Evolutionary conservation across 2,113 vertebrate species (phyloP), one percentile per base, ranked within the genome.

Genomic region (Oncorhynchus keta): DNA sequence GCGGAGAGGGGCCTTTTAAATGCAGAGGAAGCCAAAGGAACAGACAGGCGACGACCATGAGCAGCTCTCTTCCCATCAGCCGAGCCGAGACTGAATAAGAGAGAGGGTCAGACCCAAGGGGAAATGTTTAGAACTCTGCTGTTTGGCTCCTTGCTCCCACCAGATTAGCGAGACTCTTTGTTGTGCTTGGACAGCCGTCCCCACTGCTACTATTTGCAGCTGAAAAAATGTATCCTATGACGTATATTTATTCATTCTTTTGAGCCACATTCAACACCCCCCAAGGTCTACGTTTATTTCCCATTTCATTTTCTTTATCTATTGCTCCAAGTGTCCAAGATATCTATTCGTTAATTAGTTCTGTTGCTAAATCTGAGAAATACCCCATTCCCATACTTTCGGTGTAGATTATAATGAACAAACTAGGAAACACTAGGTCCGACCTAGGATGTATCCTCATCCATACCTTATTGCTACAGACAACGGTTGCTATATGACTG

Each of bases 41-140:
- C 26, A 28, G 16, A 73, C 51, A 12, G 9, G 14, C 48, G 51
- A 20, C 9, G 73, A 88, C 90, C 49, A 51, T 76, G 26, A 49
- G 72, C 45, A 49, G 71, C 51, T 4, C 68, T 71, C 84, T 84
- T 87, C 80, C 83, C 81, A 83, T 78, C 75, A 73, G 79, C 67
- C 67, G 24, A 24, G 24, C 24, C 76, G 49, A 70, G 55, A 12
- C 71, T 73, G 49, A 71, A 45, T 68, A 59, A 16, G 70, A 32
- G 22, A 72, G 59, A 73, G 78, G 64, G 73, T 13, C 79, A 69
- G 83, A 72, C 83, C 30, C 59, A 61, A 76, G 73, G 20, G 61
- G 2, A 79, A 28, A 65, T 73, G 82, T 74, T 68, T 73, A 61
- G 70, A 77, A 73, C 62, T 16, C 76, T 4, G 26, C 72, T 67